phyloP scores from a whole-genome alignment of 2,797 vertebrate genomes.

The Silurus aristotelis region DNA sequence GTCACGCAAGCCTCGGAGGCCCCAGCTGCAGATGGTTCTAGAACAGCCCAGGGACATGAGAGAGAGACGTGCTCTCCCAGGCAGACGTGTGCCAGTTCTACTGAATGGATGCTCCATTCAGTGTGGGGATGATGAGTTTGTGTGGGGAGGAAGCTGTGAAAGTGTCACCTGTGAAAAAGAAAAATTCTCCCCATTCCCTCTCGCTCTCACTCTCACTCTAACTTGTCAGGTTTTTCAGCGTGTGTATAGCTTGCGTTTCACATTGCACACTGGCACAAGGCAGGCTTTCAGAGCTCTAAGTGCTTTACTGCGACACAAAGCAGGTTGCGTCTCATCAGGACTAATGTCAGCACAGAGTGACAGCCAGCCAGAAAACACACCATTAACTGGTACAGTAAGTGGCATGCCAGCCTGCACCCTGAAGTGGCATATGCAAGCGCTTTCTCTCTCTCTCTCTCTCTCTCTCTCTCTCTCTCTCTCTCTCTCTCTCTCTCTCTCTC shows the following conservation, averaged over 20 bases:
- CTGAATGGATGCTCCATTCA: constrained; percentile 49
- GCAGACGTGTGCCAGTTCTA: constrained; percentile 49
- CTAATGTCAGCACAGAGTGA: constrained; percentile 55
- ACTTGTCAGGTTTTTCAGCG: constrained; percentile 40
- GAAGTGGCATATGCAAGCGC: constrained; percentile 50
- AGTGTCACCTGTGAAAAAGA: constrained; percentile 53
- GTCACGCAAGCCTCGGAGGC: constrained; percentile 38
- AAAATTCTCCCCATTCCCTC: constrained; percentile 10
- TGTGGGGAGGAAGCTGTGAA: constrained; percentile 45
- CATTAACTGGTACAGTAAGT: constrained; percentile 55
- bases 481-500: no score
- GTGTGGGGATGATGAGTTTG: constrained; percentile 40
- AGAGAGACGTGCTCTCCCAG: constrained; percentile 5
- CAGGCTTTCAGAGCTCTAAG: constrained; percentile 53
- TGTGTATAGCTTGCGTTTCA: constrained; percentile 47
- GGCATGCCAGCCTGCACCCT: constrained; percentile 49
- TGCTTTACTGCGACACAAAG: constrained; percentile 53
- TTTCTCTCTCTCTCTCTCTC: constrained; percentile 2
- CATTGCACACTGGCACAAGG: constrained; percentile 44
- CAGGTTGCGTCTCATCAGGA: constrained; percentile 51
- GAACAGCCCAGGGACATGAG: constrained; percentile 52
- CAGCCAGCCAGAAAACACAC: constrained; percentile 30
- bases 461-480: not conserved
- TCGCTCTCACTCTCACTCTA: constrained; percentile 41
- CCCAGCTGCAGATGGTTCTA: constrained; percentile 56